These are phyloP conservation scores for Ateles fusciceps DNA, from an alignment of 2,797 vertebrate species.

Conservation along the genomic window DNA sequence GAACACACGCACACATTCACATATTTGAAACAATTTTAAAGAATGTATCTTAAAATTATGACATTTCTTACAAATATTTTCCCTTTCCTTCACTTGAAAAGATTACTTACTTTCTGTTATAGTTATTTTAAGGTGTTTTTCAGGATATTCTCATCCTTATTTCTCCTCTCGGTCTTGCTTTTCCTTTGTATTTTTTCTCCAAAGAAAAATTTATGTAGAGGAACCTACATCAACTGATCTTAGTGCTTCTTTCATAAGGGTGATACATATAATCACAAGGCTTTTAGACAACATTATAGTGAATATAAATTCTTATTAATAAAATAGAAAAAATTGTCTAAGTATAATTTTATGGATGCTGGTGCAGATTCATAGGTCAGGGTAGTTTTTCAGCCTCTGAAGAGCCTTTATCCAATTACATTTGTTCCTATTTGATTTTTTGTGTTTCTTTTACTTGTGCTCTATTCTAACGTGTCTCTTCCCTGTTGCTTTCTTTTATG, in stretches of 20 bases:
- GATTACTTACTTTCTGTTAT: not conserved
- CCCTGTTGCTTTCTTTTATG: not conserved
- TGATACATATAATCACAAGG: not conserved
- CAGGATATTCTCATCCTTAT: not conserved
- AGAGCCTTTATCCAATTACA: not conserved
- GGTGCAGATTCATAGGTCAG: fast-evolving
- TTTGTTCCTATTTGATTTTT: not conserved
- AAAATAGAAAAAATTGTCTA: conserved; percentile 22
- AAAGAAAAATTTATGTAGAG: not conserved
- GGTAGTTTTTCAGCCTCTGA: not conserved
- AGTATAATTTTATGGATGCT: not conserved
- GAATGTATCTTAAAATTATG: conserved; percentile 15
- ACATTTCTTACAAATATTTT: not conserved
- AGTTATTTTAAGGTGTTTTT: conserved; percentile 19
- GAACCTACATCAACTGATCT: not conserved
- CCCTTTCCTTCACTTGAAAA: conserved; percentile 2
- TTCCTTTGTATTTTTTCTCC: not conserved
- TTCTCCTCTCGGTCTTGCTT: not conserved
- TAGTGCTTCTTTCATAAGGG: not conserved
- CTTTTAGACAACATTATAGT: not conserved
- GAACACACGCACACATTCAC: not conserved
- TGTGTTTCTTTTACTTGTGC: not conserved
- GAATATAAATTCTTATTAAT: not conserved
- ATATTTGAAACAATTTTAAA: conserved; percentile 27
- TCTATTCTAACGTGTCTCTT: not conserved